These are phyloP conservation scores for Ivindomyrus marchei DNA, from an alignment of 2,113 vertebrate species.

Conservation along the genomic window DNA sequence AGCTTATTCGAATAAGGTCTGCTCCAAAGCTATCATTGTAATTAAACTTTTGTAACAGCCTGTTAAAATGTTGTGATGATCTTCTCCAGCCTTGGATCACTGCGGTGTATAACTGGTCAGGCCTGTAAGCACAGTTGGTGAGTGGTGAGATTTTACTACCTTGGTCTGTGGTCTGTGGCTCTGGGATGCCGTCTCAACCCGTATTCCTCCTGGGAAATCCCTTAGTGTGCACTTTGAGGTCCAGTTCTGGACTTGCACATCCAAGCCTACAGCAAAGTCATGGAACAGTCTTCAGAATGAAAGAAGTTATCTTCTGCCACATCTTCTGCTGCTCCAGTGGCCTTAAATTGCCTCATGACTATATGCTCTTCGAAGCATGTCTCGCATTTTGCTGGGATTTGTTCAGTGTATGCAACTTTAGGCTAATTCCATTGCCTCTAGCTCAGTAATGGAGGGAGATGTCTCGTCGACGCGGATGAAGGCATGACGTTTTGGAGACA, in stretches of 20 bases:
- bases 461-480: not conserved
- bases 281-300: not conserved
- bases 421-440: not conserved
- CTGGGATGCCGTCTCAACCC: not conserved
- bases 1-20: not conserved
- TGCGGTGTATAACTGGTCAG: not conserved
- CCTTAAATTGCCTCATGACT: not conserved
- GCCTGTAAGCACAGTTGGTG: not conserved
- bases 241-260: not conserved
- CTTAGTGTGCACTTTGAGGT: not conserved
- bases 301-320: not conserved
- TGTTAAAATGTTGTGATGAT: not conserved
- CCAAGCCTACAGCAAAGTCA: not conserved
- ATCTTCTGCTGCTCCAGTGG: not conserved
- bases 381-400: not conserved
- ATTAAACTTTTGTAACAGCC: not conserved
- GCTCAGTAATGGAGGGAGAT: not conserved
- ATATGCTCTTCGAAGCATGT: not conserved
- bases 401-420: not conserved
- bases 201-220: not conserved
- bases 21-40: not conserved
- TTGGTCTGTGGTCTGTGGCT: slow-evolving; percentile 5
- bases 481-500: not conserved
- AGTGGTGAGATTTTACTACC: not conserved
- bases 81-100: not conserved